These are phyloP conservation scores for Albula goreensis DNA, from an alignment of 2,113 vertebrate species.

Conservation along the genomic window DNA sequence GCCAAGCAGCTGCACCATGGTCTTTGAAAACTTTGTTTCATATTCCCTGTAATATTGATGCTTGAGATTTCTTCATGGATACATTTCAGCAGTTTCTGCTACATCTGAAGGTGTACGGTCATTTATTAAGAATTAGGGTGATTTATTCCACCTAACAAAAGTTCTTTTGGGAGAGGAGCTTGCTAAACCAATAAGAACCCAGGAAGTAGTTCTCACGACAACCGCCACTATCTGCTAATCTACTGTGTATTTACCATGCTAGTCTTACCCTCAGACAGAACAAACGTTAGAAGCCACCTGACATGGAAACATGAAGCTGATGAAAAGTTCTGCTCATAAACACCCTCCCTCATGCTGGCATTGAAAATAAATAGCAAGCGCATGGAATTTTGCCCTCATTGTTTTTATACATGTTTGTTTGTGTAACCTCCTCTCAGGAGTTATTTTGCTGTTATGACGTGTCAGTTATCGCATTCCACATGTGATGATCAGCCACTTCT, in stretches of 20 bases:
- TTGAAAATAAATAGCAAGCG: slow-evolving; percentile 9
- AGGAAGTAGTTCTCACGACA: background rate
- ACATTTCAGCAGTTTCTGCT: slow-evolving; percentile 21
- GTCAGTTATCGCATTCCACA: background rate
- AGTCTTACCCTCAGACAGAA: slow-evolving; percentile 19
- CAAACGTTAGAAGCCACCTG: background rate
- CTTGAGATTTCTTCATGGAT: slow-evolving; percentile 26
- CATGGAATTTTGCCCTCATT: slow-evolving; percentile 14
- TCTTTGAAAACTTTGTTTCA: slow-evolving; percentile 42
- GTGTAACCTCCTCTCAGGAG: background rate
- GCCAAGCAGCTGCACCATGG: slow-evolving; percentile 39
- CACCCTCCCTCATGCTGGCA: background rate
- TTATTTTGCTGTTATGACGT: background rate
- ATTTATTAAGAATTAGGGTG: background rate
- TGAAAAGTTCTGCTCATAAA: slow-evolving; percentile 21
- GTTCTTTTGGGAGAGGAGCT: slow-evolving; percentile 3
- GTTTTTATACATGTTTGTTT: background rate
- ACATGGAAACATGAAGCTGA: slow-evolving; percentile 4
- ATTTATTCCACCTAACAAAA: slow-evolving; percentile 16
- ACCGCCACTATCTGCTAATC: slow-evolving; percentile 30
- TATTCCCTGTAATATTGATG: slow-evolving; percentile 16
- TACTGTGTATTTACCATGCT: slow-evolving; percentile 6
- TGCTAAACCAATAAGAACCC: slow-evolving; percentile 21
- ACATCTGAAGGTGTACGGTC: background rate
- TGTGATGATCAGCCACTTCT: background rate